Evolutionary conservation across 2,888 invertebrate genomes (phyloP), one percentile per base, ranked within the genome.

Genomic region (Selenia dentaria): DNA sequence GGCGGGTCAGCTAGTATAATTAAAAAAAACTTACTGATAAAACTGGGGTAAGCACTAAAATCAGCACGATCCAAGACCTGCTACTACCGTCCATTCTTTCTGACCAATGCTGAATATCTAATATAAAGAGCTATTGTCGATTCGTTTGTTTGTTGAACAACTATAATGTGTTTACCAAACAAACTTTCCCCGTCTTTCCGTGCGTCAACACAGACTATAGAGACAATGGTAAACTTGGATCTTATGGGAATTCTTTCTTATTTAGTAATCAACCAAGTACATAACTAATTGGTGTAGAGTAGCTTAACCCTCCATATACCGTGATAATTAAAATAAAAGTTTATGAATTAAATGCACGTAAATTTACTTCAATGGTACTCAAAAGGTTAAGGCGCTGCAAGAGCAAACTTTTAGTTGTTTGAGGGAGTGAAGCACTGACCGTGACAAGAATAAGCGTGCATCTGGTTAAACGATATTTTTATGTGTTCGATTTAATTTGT

Each of bases 1-100:
- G n/a, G n/a, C n/a, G n/a, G n/a, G n/a, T n/a, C n/a, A n/a, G n/a
- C n/a, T n/a, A n/a, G n/a, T n/a, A n/a, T n/a, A n/a, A n/a, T n/a
- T n/a, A n/a, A n/a, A n/a, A n/a, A n/a, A 31, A 31, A 47, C 47
- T 47, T 24, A 47, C 47, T 8, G 37, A 33, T 20, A 47, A 2
- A 1, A 41, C 47, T 1, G 47, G 36, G 0, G 24, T 37, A 1
- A 47, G 9, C 1, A 47, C 14, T n/a, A 47, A 33, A 5, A 47
- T 0, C n/a, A 41, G 8, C 6, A 47, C 12, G 9, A 41, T 22
- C 36, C 41, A 47, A 13, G 13, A 24, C 22, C 20, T 32, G 3
- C 28, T 13, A 3, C 9, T 5, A 6, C 25, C 39, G 35, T 32
- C 40, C 47, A 47, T 47, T 9, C 9, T 45, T n/a, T 8, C 1